Conservation (phyloP, 1,140 invertebrate species). For the Drosophila orena region DNA sequence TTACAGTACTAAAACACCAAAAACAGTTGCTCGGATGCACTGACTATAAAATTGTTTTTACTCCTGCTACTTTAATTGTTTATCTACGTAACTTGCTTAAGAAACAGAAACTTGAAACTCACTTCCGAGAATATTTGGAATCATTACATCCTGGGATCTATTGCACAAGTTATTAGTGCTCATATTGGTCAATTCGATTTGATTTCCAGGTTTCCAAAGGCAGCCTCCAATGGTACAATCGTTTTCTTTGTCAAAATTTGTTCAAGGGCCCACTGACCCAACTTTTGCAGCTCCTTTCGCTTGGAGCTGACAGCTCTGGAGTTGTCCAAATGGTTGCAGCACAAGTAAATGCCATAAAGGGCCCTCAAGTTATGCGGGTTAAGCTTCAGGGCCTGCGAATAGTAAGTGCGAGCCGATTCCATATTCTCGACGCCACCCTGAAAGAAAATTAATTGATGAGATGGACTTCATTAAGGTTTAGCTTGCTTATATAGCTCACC, state of each 20-base stretch:
- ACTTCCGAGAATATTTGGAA: conserved; percentile 69
- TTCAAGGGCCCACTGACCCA: conserved; percentile 91
- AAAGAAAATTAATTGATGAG: conserved; percentile 14
- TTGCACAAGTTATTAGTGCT: conserved; percentile 48
- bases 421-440: conserved; percentile 97
- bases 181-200: conserved; percentile 77
- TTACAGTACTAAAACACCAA: conserved; percentile 32
- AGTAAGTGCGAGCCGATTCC: conserved; percentile 96
- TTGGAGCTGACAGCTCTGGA: conserved; percentile 87
- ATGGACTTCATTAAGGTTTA: not conserved
- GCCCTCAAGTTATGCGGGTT: conserved; percentile 97
- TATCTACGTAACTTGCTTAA: conserved; percentile 29
- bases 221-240: conserved; percentile 71
- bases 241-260: conserved; percentile 85
- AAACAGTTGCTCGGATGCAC: conserved; percentile 35
- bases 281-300: conserved; percentile 92
- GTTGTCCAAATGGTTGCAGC: conserved; percentile 85
- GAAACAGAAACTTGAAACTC: conserved; percentile 31
- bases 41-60: conserved; percentile 30
- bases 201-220: conserved; percentile 77
- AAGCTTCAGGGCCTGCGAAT: conserved; percentile 96
- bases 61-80: conserved; percentile 27
- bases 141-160: conserved; percentile 61
- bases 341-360: conserved; percentile 96
- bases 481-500: conserved; percentile 85